Evolutionary conservation across 2,113 vertebrate species (phyloP).

Genomic region (Phrynocephalus versicolor): DNA sequence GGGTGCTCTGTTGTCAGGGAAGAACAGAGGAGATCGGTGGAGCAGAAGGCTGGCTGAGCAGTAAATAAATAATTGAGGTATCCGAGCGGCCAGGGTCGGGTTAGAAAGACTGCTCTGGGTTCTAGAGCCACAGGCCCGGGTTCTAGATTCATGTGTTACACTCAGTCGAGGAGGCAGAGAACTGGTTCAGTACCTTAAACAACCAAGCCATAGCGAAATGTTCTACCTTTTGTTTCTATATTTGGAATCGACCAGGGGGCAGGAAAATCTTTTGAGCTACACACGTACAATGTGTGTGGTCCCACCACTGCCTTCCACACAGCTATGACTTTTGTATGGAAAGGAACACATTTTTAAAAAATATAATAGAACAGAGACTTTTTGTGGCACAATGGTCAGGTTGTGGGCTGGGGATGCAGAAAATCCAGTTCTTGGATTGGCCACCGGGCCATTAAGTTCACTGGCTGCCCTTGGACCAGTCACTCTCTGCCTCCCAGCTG

Average conservation of each 20-base stretch:
- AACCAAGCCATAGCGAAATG: background rate
- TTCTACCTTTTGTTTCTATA: background rate
- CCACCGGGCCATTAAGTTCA: background rate
- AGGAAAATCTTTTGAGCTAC: background rate
- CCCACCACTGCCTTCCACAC: background rate
- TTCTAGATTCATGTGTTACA: background rate
- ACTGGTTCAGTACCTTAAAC: background rate
- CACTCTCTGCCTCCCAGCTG: background rate
- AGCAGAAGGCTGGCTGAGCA: background rate
- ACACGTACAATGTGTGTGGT: background rate
- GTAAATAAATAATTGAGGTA: constrained; percentile 45
- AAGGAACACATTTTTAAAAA: background rate
- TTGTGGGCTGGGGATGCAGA: background rate
- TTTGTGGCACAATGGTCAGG: background rate
- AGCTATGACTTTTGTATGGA: background rate
- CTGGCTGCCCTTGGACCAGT: background rate
- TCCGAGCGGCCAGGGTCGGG: constrained; percentile 7
- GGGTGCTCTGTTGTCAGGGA: constrained; percentile 27
- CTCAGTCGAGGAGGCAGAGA: background rate
- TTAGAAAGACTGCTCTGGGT: fast-evolving
- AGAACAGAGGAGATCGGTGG: background rate
- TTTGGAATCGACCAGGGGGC: background rate
- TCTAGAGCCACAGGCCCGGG: too few species aligned
- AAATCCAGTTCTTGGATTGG: background rate
- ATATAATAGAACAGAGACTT: background rate